phyloP scores from a whole-genome alignment of 2,797 vertebrate genomes.

The Ispidina lecontei region DNA sequence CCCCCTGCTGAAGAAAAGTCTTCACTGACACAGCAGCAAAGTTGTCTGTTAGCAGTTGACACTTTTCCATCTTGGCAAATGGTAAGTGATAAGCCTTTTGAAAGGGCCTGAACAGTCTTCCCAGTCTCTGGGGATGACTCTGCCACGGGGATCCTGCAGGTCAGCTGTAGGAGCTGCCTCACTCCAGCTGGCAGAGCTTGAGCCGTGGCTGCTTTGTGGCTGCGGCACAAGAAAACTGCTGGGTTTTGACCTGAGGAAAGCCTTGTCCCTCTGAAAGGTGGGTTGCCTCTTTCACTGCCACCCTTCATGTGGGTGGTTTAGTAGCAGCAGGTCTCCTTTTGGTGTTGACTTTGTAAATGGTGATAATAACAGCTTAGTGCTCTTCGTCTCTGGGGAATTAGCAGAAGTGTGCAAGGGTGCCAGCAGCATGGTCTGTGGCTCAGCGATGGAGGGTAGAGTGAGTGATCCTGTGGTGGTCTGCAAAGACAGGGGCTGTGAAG shows the following conservation, averaged over 20 bases:
- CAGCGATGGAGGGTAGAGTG: no score
- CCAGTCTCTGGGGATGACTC: fast-evolving
- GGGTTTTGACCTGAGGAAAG: neutral
- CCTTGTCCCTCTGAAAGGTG: neutral
- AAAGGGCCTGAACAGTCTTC: neutral
- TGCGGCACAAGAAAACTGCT: neutral
- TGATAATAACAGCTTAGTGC: neutral
- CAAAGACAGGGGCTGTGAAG: no score
- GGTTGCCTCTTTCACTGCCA: neutral
- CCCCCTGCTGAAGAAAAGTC: fast-evolving
- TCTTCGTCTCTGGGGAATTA: neutral
- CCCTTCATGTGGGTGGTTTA: neutral
- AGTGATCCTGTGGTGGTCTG: no score
- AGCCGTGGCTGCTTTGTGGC: neutral
- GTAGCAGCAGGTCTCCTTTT: neutral
- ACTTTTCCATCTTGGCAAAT: neutral
- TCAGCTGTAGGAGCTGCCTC: neutral
- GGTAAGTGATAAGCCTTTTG: neutral
- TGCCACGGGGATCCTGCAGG: fast-evolving
- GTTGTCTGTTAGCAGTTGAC: neutral
- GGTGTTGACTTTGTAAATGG: slow-evolving; percentile 4
- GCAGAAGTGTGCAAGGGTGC: no score
- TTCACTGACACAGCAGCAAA: neutral
- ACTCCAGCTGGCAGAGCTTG: neutral
- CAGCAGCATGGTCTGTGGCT: no score